phyloP scores from a whole-genome alignment of 2,113 vertebrate species.

The Struthidea cinerea region DNA sequence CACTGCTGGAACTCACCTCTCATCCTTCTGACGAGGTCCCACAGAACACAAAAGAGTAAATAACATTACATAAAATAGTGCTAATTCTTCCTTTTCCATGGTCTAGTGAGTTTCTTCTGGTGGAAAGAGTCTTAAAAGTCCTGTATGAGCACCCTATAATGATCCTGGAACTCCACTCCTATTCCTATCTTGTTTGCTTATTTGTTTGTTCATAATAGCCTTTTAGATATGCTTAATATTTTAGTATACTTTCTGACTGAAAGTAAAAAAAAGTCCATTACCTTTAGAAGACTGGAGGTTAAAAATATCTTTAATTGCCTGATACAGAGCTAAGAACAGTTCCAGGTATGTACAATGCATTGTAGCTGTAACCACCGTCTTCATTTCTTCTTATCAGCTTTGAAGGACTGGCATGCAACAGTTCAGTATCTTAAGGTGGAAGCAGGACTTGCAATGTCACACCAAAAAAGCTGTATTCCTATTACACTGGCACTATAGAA shows the following conservation, averaged over 20 bases:
- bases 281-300: background rate
- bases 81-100: background rate
- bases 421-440: background rate
- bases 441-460: background rate
- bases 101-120: background rate
- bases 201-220: background rate
- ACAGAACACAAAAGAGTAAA: background rate
- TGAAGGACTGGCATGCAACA: background rate
- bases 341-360: background rate
- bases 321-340: background rate
- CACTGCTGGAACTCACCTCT: background rate
- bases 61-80: background rate
- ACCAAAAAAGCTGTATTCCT: background rate
- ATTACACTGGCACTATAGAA: background rate
- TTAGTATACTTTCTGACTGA: background rate
- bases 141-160: background rate
- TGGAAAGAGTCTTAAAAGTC: background rate
- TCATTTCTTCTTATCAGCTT: background rate
- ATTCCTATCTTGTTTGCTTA: background rate
- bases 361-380: background rate
- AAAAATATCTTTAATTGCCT: background rate
- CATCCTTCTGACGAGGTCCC: background rate
- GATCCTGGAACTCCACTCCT: background rate
- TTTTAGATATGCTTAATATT: conserved; percentile 3
- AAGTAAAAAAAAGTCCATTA: background rate